Evolutionary conservation across 2,797 vertebrate genomes (phyloP).

Genomic region (Lagocephalus sceleratus): DNA sequence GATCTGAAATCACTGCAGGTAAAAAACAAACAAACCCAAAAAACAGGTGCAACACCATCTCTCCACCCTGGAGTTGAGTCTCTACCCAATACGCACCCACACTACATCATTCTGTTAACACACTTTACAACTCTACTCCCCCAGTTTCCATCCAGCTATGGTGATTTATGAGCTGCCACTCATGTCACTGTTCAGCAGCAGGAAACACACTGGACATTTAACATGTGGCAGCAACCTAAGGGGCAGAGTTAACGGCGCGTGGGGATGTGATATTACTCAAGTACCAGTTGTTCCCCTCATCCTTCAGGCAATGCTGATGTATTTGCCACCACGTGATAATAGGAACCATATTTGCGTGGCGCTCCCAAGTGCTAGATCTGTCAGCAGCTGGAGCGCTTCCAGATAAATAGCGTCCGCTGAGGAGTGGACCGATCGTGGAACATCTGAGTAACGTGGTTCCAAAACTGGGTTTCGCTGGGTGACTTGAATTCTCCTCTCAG

Average conservation of each 20-base stretch:
- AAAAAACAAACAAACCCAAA: constrained; percentile 17
- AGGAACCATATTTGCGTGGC: constrained; percentile 60
- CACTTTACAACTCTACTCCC: constrained; percentile 11
- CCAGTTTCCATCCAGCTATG: constrained; percentile 25
- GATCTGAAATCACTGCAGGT: constrained; percentile 82
- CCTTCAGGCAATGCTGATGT: constrained; percentile 53
- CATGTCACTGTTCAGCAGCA: constrained; percentile 31
- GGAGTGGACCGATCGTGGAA: constrained; percentile 51
- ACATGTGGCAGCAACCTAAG: constrained; percentile 32
- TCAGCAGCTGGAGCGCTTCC: constrained; percentile 51
- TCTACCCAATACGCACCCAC: constrained; percentile 1
- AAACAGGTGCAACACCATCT: no score
- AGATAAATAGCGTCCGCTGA: constrained; percentile 44
- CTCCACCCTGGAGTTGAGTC: no score
- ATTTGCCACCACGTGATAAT: constrained; percentile 63
- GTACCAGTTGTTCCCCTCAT: constrained; percentile 59
- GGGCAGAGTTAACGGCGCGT: constrained; percentile 47
- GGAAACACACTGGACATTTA: constrained; percentile 50
- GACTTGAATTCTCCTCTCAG: constrained; percentile 31
- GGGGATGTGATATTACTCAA: constrained; percentile 59
- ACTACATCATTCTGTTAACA: not conserved
- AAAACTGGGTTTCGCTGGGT: constrained; percentile 43
- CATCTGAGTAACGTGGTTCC: constrained; percentile 29
- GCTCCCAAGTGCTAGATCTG: constrained; percentile 54
- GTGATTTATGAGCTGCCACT: constrained; percentile 47